Conservation (phyloP, 2,113 vertebrate genomes). For the Esox niger region DNA sequence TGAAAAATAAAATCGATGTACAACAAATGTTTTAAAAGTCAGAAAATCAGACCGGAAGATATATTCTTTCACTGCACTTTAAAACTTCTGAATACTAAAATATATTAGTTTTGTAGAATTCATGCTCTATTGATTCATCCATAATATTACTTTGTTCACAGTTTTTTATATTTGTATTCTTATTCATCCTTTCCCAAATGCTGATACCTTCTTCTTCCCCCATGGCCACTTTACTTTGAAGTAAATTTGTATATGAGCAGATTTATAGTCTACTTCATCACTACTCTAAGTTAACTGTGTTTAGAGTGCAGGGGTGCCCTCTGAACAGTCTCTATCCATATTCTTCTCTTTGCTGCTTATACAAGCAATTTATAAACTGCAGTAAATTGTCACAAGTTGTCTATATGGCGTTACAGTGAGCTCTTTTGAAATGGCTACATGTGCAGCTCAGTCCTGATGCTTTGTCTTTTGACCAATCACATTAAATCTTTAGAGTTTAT, state of each 20-base stretch:
- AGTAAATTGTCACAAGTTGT: neutral
- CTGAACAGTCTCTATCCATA: constrained; percentile 22
- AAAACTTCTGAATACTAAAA: neutral
- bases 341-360: too few species aligned
- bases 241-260: constrained; percentile 14
- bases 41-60: too few species aligned
- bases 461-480: too few species aligned
- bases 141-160: neutral
- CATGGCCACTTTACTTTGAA: constrained; percentile 7
- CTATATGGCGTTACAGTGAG: neutral
- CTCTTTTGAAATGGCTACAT: too few species aligned
- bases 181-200: neutral
- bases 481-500: too few species aligned
- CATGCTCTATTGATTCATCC: neutral
- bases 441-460: neutral
- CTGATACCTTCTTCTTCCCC: neutral
- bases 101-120: neutral
- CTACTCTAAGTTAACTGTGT: constrained; percentile 5
- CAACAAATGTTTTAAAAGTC: too few species aligned
- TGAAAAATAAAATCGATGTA: too few species aligned
- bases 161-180: too few species aligned
- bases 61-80: too few species aligned
- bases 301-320: constrained; percentile 2
- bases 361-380: too few species aligned
- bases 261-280: neutral